These are phyloP conservation scores for Phylloscopus trochilus DNA, from an alignment of 2,113 vertebrate genomes.

Conservation along the genomic window DNA sequence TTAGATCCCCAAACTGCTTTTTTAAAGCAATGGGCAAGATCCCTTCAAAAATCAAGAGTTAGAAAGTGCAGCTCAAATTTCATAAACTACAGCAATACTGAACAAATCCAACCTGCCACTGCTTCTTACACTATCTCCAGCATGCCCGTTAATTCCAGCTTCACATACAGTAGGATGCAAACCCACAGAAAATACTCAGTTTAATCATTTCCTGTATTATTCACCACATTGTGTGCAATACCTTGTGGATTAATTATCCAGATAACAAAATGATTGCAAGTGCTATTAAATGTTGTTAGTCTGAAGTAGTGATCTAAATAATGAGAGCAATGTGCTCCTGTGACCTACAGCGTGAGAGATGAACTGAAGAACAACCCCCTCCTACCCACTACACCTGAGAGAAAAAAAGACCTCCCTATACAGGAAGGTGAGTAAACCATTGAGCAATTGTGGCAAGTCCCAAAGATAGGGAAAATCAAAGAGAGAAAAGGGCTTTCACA, in stretches of 20 bases:
- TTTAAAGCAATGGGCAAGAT: not conserved
- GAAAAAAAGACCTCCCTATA: not conserved
- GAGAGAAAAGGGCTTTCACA: not conserved
- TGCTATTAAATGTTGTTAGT: not conserved
- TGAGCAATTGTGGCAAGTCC: not conserved
- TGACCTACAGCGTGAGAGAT: fast-evolving
- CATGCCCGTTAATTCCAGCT: not conserved
- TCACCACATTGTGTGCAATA: conserved; percentile 10
- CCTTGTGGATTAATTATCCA: conserved; percentile 46
- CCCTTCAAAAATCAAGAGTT: not conserved
- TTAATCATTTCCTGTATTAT: conserved; percentile 42
- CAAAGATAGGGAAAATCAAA: not conserved
- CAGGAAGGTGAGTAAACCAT: not conserved
- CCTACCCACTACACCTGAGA: fast-evolving
- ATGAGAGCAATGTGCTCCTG: not conserved
- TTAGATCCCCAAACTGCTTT: not conserved
- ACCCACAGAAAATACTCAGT: not conserved
- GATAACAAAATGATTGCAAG: conserved; percentile 4
- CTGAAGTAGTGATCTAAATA: not conserved
- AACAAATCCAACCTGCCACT: not conserved
- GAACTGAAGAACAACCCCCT: not conserved
- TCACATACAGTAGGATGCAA: not conserved
- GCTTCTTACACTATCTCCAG: not conserved
- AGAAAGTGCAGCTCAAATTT: not conserved
- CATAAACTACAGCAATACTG: not conserved